phyloP scores from a whole-genome alignment of 2,888 invertebrate species.

The Ormyrus rosae region DNA sequence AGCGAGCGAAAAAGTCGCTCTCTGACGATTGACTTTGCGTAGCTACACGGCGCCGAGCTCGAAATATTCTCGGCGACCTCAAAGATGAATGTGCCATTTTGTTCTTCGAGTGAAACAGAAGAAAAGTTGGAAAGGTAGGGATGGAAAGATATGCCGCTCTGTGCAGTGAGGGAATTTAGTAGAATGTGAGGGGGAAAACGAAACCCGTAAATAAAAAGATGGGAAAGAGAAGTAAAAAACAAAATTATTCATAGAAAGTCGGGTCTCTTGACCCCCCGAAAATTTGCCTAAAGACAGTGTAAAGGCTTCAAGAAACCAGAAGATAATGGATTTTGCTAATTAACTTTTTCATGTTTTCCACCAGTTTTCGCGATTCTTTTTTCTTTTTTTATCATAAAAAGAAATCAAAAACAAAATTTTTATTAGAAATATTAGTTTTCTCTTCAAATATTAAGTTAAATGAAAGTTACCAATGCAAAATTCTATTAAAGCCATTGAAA shows the following conservation, averaged over 20 bases:
- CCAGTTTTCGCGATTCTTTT: not conserved
- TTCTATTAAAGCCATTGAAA: no score
- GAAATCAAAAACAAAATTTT: no score
- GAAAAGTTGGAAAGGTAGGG: not conserved
- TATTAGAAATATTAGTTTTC: no score
- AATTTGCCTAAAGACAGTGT: not conserved
- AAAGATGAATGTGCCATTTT: slow-evolving; percentile 34
- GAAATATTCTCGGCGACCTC: slow-evolving; percentile 22
- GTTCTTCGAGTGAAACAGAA: no score
- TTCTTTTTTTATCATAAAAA: not conserved
- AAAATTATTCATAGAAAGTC: not conserved
- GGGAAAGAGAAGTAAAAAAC: not conserved
- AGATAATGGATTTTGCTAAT: slow-evolving; percentile 41
- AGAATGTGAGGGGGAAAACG: no score
- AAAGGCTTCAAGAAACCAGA: slow-evolving; percentile 13
- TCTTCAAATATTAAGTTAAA: no score
- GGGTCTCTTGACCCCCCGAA: not conserved
- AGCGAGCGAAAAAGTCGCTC: slow-evolving; percentile 13
- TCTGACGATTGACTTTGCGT: slow-evolving; percentile 7
- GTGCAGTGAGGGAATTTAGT: no score
- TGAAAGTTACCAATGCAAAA: no score
- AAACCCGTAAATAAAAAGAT: not conserved
- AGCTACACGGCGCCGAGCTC: not conserved
- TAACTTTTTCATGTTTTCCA: slow-evolving; percentile 12
- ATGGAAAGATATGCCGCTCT: not conserved